Percentiles rank a stretch among this genome's conserved stretches.
phyloP scores from a whole-genome alignment of 1,140 invertebrate genomes.

The Lutraria rhynchaena region DNA sequence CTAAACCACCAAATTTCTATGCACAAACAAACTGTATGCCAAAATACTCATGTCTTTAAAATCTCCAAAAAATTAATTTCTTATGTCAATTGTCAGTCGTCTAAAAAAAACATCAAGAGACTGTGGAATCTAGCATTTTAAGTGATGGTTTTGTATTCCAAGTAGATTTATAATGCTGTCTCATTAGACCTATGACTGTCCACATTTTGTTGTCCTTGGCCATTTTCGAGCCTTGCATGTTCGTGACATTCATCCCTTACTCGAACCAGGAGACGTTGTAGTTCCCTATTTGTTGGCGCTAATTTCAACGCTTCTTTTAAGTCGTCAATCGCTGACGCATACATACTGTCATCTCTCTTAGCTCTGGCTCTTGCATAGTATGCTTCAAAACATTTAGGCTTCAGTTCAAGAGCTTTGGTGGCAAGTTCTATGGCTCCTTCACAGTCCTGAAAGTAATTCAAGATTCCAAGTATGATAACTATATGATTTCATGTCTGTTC shows the following conservation, averaged over 20 bases:
- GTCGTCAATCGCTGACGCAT: constrained; percentile 86
- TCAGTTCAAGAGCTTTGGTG: constrained; percentile 90
- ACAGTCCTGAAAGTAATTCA: constrained; percentile 80
- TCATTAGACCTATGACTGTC: constrained; percentile 25
- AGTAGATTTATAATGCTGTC: constrained; percentile 37
- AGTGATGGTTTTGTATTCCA: no score
- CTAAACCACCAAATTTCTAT: no score
- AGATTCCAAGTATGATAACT: background rate
- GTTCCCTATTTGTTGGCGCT: constrained; percentile 87
- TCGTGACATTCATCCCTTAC: constrained; percentile 86
- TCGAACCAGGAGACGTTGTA: constrained; percentile 86
- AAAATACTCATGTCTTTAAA: no score
- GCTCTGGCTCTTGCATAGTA: constrained; percentile 95
- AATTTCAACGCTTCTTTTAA: constrained; percentile 87
- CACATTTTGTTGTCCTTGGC: constrained; percentile 1
- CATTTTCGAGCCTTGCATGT: constrained; percentile 74
- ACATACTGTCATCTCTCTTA: constrained; percentile 87
- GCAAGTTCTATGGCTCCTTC: constrained; percentile 91
- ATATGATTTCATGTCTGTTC: background rate
- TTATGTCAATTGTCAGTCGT: no score
- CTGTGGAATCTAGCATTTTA: no score
- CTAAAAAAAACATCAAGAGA: no score
- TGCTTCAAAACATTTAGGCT: constrained; percentile 94
- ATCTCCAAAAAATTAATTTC: no score
- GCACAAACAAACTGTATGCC: no score